Base-by-base conservation (phyloP, 2,888 invertebrate genomes). In the Zonitis immaculata region DNA sequence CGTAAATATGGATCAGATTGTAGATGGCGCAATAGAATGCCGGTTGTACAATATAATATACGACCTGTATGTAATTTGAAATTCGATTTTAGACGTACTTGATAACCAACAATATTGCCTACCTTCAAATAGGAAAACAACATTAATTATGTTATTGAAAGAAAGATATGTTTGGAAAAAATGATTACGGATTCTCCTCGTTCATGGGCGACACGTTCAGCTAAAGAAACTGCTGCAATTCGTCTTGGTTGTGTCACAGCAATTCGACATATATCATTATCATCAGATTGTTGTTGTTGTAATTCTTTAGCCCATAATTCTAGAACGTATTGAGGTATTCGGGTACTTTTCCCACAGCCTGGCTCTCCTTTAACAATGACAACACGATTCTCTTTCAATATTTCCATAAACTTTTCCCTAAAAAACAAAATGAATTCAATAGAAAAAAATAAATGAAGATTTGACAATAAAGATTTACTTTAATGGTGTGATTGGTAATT, bases 301-400 rank as follows among this genome's bases (percentile, higher is more conserved):
- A 42, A 58, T 39, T 66, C 63, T 48, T 60, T 61, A 2, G 75
- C 73, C 73, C 70, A 85, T 63, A 63, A 73, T 74, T 84, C 81
- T 49, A 84, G 63, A 39, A 83, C 77, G 61, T 79, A 82, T 39
- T 85, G 84, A 0, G 88, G 88, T 6, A 83, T 82, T 47, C 87
- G 80, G 0, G 86, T 87, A 20, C 87, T 87, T 69, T 88, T 88
- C 0, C 88, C 88, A 68, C 87, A 88, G 0, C 88, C 88, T 0
- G 88, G 85, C 52, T 86, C 84, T 0, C 88, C 88, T 52, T 83
- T 83, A 42, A 88, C 76, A 2, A 88, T 77, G 0, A 82, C 57
- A 0, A 84, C 80, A 26, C 78, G 78, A 56, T 80, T 79, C 0
- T 76, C 62, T 9, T 76, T 65, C 1, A 87, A 60, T 0, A 78